Percentiles rank a stretch among this genome's conserved stretches.
These are phyloP conservation scores for Heterodera carotae DNA, from an alignment of 1,140 invertebrate species.

Conservation along the genomic window DNA sequence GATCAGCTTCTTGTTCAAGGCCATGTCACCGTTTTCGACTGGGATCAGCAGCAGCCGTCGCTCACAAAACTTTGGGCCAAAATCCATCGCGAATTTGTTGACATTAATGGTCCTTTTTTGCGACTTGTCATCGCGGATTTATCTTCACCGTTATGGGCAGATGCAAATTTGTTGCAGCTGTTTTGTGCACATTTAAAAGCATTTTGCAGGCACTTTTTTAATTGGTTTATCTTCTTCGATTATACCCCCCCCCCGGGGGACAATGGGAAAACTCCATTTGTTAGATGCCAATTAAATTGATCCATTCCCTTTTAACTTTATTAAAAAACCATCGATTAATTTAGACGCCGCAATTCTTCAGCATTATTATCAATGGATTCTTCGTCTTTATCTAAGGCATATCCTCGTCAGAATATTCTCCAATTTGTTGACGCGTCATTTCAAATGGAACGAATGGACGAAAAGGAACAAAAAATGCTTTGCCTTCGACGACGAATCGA, in stretches of 20 bases:
- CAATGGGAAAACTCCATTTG: no score
- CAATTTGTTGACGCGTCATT: not conserved
- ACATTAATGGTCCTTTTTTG: not conserved
- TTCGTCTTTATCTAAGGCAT: not conserved
- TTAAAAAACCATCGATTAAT: not conserved
- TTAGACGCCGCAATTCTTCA: not conserved
- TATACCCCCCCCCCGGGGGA: no score
- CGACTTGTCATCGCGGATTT: not conserved
- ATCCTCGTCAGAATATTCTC: not conserved
- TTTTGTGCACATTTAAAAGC: conserved; percentile 6
- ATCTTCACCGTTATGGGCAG: not conserved
- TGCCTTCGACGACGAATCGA: conserved; percentile 5
- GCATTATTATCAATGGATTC: not conserved
- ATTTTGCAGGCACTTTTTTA: not conserved
- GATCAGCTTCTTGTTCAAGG: not conserved
- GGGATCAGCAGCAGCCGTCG: not conserved
- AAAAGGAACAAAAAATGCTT: conserved; percentile 7
- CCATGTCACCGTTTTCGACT: conserved; percentile 5
- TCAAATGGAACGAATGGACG: conserved; percentile 9
- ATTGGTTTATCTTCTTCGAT: no score
- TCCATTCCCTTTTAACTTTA: not conserved
- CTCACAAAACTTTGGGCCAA: not conserved
- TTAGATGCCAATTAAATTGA: not conserved
- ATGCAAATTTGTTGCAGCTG: not conserved
- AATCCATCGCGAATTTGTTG: not conserved